A percentile compares a stretch with the other conserved stretches of the same genome.
phyloP scores from a whole-genome alignment of 2,888 invertebrate genomes.

The Limnephilus rhombicus region DNA sequence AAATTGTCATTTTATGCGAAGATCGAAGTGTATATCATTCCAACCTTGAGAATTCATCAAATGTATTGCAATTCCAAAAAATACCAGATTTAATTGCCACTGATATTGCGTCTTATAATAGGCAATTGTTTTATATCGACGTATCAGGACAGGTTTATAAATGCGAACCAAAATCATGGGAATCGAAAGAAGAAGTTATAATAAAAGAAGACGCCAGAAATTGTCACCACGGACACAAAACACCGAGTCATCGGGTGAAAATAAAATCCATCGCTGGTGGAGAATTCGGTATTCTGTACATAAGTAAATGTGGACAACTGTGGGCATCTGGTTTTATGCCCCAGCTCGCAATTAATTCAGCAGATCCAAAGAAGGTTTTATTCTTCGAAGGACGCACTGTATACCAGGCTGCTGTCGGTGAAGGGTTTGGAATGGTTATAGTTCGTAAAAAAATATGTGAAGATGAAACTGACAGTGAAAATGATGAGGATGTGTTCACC shows the following conservation, averaged over 20 bases:
- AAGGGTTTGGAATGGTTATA: conserved; percentile 86
- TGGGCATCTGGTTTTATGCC: conserved; percentile 85
- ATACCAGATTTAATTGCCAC: conserved; percentile 77
- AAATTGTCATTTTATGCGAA: conserved; percentile 73
- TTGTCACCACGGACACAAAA: conserved; percentile 83
- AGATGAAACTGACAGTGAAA: conserved; percentile 80
- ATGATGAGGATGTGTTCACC: conserved; percentile 81
- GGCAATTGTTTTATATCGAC: conserved; percentile 80
- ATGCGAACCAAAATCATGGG: conserved; percentile 76
- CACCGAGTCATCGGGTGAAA: conserved; percentile 80
- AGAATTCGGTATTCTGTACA: conserved; percentile 81
- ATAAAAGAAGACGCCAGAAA: conserved; percentile 81
- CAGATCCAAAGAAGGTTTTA: conserved; percentile 80
- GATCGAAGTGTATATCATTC: conserved; percentile 73
- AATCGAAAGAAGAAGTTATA: conserved; percentile 79
- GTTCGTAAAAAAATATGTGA: conserved; percentile 80
- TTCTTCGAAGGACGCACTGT: conserved; percentile 85
- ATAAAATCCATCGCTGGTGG: conserved; percentile 81
- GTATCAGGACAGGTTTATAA: conserved; percentile 80
- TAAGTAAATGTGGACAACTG: conserved; percentile 82
- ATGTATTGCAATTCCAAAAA: conserved; percentile 74
- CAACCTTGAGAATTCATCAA: conserved; percentile 69
- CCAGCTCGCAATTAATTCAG: conserved; percentile 80
- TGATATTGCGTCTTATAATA: conserved; percentile 81
- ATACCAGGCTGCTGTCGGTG: conserved; percentile 85